Evolutionary conservation across 1,140 invertebrate genomes (phyloP).

Genomic region (Galleria mellonella): DNA sequence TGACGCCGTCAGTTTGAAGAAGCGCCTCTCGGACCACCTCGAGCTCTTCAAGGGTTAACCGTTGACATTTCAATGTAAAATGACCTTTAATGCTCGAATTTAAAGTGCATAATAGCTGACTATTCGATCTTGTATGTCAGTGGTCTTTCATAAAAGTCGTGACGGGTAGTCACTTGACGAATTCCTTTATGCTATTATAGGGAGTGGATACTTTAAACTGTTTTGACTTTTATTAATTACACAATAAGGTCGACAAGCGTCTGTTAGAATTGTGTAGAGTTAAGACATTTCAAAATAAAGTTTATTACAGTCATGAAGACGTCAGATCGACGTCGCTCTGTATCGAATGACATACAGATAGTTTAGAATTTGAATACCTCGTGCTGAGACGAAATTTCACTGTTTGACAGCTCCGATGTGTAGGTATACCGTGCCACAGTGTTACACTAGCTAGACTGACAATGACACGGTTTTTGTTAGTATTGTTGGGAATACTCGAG

Average conservation of each 20-base stretch:
- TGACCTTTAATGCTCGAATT: slow-evolving; percentile 4
- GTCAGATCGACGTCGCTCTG: slow-evolving; percentile 35
- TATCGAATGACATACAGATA: slow-evolving; percentile 58
- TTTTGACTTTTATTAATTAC: neutral
- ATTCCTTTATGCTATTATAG: slow-evolving; percentile 47
- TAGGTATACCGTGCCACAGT: neutral
- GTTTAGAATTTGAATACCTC: slow-evolving; percentile 55
- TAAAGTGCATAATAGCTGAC: slow-evolving; percentile 16
- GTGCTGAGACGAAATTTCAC: slow-evolving; percentile 58
- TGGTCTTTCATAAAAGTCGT: slow-evolving; percentile 39
- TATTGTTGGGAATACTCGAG: slow-evolving; percentile 10
- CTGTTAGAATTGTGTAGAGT: neutral
- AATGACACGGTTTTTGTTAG: slow-evolving; percentile 25
- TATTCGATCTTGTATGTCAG: slow-evolving; percentile 16
- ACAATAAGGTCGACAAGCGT: neutral
- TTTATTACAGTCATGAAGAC: slow-evolving; percentile 41
- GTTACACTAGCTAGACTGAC: slow-evolving; percentile 13
- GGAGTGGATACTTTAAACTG: neutral
- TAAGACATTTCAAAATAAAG: slow-evolving; percentile 14
- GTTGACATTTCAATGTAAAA: slow-evolving; percentile 10
- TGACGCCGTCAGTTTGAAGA: slow-evolving; percentile 48
- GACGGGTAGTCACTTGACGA: slow-evolving; percentile 60
- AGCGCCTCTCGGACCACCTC: slow-evolving; percentile 40
- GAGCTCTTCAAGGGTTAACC: slow-evolving; percentile 28
- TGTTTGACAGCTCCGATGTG: slow-evolving; percentile 41